These are phyloP conservation scores for Chrysina gloriosa DNA, from an alignment of 2,888 invertebrate genomes.

Conservation along the genomic window DNA sequence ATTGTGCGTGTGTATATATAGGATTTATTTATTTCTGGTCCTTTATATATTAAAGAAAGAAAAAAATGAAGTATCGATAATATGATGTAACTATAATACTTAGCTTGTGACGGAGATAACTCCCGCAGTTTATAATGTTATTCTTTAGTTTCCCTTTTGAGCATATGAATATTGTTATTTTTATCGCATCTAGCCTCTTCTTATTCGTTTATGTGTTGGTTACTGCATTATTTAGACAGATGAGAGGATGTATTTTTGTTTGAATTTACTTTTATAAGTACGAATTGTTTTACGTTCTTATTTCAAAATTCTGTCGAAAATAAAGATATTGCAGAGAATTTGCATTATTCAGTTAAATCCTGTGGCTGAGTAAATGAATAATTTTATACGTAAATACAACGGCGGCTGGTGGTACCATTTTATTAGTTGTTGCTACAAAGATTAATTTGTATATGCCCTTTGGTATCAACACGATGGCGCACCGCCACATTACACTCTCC, in stretches of 20 bases:
- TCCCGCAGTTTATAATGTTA: slow-evolving; percentile 16
- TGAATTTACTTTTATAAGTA: slow-evolving; percentile 3
- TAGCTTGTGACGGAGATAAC: slow-evolving; percentile 15
- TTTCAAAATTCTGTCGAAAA: slow-evolving; percentile 25
- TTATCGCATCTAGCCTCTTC: slow-evolving; percentile 17
- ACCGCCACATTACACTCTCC: too few species aligned
- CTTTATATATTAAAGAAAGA: slow-evolving; percentile 25
- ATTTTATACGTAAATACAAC: too few species aligned
- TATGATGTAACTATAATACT: slow-evolving; percentile 29
- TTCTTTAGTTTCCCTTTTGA: slow-evolving; percentile 25
- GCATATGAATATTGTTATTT: slow-evolving; percentile 24
- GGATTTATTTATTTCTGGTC: slow-evolving; percentile 42
- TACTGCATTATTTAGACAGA: slow-evolving; percentile 5
- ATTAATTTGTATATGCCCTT: too few species aligned
- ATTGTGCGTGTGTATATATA: slow-evolving; percentile 46
- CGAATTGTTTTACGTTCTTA: not conserved
- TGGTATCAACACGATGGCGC: too few species aligned
- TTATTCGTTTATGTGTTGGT: slow-evolving; percentile 23
- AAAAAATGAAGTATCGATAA: slow-evolving; percentile 5
- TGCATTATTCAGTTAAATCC: too few species aligned
- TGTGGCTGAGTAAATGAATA: too few species aligned
- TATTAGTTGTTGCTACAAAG: too few species aligned
- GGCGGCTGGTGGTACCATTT: too few species aligned
- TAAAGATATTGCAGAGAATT: slow-evolving; percentile 18
- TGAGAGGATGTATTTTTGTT: slow-evolving; percentile 7